A percentile compares a stretch with the other conserved stretches of the same genome.
Conservation (phyloP, 2,888 invertebrate species). For the Digitonthophagus gazella region DNA sequence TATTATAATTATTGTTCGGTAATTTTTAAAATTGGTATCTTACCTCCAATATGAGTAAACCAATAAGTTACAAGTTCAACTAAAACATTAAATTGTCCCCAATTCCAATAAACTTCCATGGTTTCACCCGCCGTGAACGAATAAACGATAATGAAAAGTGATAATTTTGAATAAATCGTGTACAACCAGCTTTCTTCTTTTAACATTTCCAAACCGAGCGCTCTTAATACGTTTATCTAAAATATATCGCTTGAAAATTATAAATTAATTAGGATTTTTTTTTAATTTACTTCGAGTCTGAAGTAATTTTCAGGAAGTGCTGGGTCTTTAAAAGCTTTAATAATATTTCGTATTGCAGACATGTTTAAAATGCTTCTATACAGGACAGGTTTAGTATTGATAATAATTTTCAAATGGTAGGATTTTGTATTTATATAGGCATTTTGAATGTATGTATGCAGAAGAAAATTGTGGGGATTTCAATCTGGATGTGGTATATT, state of each 20-base stretch:
- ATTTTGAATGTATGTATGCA: background rate
- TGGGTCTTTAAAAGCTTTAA: background rate
- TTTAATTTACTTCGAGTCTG: constrained; percentile 5
- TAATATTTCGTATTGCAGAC: background rate
- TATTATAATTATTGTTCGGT: background rate
- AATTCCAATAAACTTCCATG: constrained; percentile 1
- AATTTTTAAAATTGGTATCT: no score
- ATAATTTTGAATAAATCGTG: constrained; percentile 2
- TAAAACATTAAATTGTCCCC: background rate
- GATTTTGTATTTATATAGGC: background rate
- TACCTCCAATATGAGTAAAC: constrained; percentile 6
- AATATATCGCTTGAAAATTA: background rate
- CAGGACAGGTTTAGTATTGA: no score
- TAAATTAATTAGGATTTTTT: no score
- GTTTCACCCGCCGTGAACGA: background rate
- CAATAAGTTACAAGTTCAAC: background rate
- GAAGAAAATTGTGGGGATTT: background rate
- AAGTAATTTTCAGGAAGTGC: constrained; percentile 11
- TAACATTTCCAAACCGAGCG: background rate
- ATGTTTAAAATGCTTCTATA: background rate
- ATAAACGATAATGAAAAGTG: background rate
- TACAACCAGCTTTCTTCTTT: background rate
- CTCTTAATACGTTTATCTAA: background rate
- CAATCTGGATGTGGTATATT: background rate
- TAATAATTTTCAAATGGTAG: background rate